phyloP scores from a whole-genome alignment of 2,113 vertebrate genomes.

The Zapornia atra region DNA sequence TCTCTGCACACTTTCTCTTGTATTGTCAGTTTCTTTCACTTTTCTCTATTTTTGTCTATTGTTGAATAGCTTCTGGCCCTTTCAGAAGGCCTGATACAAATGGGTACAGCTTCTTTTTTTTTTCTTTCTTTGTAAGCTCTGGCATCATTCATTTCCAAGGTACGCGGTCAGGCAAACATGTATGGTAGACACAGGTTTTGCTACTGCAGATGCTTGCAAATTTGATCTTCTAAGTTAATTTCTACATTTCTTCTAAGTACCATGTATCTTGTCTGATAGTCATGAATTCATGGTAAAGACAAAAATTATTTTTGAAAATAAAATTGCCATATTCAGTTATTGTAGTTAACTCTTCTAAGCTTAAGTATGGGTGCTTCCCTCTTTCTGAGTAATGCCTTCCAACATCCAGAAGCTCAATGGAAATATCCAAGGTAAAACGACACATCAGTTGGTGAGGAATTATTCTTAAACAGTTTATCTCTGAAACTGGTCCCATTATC shows the following conservation, averaged over 20 bases:
- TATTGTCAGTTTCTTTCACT: background rate
- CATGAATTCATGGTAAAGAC: background rate
- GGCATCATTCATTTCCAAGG: background rate
- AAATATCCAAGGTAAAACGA: background rate
- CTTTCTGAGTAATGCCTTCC: background rate
- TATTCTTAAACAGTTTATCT: background rate
- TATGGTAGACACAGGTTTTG: background rate
- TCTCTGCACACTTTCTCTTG: background rate
- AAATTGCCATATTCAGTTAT: background rate
- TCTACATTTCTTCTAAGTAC: background rate
- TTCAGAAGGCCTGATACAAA: background rate
- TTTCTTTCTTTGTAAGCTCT: background rate
- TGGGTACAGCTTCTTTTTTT: background rate
- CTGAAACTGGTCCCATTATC: background rate
- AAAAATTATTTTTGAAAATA: background rate
- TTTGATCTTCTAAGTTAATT: background rate
- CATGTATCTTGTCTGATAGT: background rate
- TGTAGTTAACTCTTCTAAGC: background rate
- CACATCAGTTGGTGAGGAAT: background rate
- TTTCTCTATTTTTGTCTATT: background rate
- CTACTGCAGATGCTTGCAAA: background rate
- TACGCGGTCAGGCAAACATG: fast-evolving
- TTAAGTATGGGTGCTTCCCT: background rate
- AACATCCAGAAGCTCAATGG: background rate
- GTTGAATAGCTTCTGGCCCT: background rate